Percentiles rank a stretch among this genome's conserved stretches.
phyloP scores from a whole-genome alignment of 1,140 invertebrate species.

The Mizuhopecten yessoensis region DNA sequence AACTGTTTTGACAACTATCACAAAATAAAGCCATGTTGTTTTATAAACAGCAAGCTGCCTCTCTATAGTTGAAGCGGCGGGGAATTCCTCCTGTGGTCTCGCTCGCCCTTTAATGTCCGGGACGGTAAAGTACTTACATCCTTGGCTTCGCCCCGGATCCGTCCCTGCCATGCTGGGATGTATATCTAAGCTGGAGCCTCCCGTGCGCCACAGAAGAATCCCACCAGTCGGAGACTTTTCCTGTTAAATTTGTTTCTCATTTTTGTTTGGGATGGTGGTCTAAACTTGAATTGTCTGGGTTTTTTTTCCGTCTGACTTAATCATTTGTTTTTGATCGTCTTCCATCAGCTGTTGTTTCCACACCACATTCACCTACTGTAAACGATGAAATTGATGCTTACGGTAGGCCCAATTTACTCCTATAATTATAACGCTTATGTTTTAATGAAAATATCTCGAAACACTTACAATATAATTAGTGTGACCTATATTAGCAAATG shows the following conservation, averaged over 20 bases:
- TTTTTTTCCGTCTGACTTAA: slow-evolving; percentile 10
- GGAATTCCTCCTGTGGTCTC: neutral
- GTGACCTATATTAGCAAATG: neutral
- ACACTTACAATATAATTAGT: neutral
- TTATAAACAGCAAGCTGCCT: slow-evolving; percentile 26
- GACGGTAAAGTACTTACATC: neutral
- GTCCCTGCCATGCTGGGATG: slow-evolving; percentile 8
- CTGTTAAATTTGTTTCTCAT: slow-evolving; percentile 24
- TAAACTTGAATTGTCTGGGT: neutral
- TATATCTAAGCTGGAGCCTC: neutral
- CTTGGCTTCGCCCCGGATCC: neutral
- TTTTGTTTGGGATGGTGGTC: slow-evolving; percentile 1
- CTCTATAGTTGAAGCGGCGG: neutral
- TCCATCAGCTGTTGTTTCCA: slow-evolving; percentile 18
- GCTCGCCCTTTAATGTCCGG: neutral
- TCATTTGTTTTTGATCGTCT: slow-evolving; percentile 3
- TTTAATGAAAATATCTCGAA: slow-evolving; percentile 14
- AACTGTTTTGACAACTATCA: slow-evolving; percentile 14
- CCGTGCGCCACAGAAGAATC: neutral
- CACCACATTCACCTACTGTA: neutral
- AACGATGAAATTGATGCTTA: slow-evolving; percentile 24
- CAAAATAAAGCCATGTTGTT: slow-evolving; percentile 37
- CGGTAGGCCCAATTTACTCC: neutral
- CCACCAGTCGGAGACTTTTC: slow-evolving; percentile 1
- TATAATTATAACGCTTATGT: neutral